Evolutionary conservation across 2,113 vertebrate species (phyloP).

Genomic region (Diadophis punctatus): DNA sequence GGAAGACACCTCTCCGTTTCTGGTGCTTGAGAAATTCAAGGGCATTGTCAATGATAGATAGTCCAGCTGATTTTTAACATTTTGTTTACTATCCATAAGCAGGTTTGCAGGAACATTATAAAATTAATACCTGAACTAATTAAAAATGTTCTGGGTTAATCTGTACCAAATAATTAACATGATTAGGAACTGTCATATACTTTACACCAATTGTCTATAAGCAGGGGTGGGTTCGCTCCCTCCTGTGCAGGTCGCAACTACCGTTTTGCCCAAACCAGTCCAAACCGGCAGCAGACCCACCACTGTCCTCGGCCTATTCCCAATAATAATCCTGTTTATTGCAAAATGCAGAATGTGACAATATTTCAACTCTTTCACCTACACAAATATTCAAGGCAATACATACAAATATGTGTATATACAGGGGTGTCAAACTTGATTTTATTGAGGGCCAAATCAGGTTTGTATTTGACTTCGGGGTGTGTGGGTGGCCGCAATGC

Average conservation of each 20-base stretch:
- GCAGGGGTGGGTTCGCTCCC: no score
- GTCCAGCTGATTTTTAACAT: not conserved
- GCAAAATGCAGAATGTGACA: constrained; percentile 23
- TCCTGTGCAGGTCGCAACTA: no score
- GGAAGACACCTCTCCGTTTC: not conserved
- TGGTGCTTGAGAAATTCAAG: not conserved
- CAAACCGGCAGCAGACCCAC: no score
- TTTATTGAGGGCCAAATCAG: no score
- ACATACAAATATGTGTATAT: not conserved
- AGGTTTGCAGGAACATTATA: not conserved
- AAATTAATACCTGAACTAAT: not conserved
- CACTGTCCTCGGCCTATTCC: not conserved
- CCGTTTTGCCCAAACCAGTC: no score
- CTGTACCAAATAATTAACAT: not conserved
- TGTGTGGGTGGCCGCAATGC: no score
- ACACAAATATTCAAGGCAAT: not conserved
- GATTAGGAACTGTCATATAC: not conserved
- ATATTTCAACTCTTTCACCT: constrained; percentile 29
- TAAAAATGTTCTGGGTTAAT: not conserved
- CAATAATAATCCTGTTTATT: not conserved
- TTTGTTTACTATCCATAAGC: not conserved
- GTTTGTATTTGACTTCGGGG: no score
- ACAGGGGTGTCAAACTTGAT: no score
- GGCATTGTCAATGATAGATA: not conserved
- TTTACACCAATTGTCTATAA: not conserved